Evolutionary conservation across 2,888 invertebrate genomes (phyloP).

Genomic region (Drosophila fungiperda): DNA sequence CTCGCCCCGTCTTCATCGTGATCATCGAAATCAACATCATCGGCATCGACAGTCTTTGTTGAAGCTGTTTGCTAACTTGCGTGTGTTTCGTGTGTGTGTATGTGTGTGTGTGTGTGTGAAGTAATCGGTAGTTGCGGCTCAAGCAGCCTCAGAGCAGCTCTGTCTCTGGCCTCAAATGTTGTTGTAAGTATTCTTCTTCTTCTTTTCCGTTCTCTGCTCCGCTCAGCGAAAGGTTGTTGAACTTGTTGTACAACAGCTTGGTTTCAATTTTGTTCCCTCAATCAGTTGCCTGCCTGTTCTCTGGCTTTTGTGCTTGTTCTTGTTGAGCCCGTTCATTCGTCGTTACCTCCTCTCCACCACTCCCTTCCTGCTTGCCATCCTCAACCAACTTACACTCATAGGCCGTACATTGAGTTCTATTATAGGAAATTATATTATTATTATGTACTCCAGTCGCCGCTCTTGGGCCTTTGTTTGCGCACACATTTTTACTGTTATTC

Average conservation of each 20-base stretch:
- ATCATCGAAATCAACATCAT: conserved; percentile 62
- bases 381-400: neutral
- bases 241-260: conserved; percentile 59
- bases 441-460: conserved; percentile 68
- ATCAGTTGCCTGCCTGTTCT: conserved; percentile 69
- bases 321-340: conserved; percentile 26
- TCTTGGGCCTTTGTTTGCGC: conserved; percentile 52
- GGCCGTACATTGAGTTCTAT: conserved; percentile 63
- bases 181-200: conserved; percentile 56
- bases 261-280: conserved; percentile 73
- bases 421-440: conserved; percentile 80
- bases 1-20: conserved; percentile 67
- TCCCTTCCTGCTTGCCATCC: neutral
- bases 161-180: conserved; percentile 61
- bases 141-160: conserved; percentile 46
- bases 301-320: conserved; percentile 61
- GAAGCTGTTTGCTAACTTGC: conserved; percentile 45
- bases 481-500: conserved; percentile 69
- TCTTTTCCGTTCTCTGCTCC: conserved; percentile 20
- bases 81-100: conserved; percentile 32
- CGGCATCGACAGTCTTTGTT: conserved; percentile 40
- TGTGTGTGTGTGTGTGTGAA: conserved; percentile 51
- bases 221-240: conserved; percentile 67
- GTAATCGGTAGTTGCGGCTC: conserved; percentile 73
- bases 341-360: neutral